Percentiles rank a stretch among this genome's conserved stretches.
These are phyloP conservation scores for Heptranchias perlo DNA, from an alignment of 2,113 vertebrate genomes.

Conservation along the genomic window DNA sequence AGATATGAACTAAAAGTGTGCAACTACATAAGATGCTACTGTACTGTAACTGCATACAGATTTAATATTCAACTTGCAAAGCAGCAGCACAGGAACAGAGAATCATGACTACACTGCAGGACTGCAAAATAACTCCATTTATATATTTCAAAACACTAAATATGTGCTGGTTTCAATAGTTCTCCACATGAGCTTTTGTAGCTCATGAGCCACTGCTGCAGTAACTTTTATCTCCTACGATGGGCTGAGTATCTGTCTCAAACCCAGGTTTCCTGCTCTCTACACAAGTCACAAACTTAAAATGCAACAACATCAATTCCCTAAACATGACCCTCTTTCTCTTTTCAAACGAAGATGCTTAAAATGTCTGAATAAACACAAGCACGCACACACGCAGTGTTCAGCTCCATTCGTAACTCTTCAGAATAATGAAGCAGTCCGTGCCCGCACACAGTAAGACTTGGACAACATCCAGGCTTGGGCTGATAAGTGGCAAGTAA, in stretches of 20 bases:
- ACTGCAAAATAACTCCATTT: background rate
- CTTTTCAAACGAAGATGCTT: background rate
- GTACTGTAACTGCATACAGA: background rate
- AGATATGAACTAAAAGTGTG: background rate
- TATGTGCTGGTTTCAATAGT: background rate
- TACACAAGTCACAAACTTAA: background rate
- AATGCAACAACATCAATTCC: background rate
- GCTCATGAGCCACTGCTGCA: background rate
- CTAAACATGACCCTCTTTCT: background rate
- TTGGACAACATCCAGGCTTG: background rate
- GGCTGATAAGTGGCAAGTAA: background rate
- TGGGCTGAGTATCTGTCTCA: background rate
- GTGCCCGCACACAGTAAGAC: background rate
- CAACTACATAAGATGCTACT: background rate
- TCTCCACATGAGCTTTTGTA: background rate
- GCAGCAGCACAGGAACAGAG: background rate
- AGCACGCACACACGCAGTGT: background rate
- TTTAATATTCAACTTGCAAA: slow-evolving; percentile 15
- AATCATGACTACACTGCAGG: background rate
- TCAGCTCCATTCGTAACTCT: background rate
- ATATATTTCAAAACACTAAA: background rate
- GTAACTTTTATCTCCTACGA: background rate
- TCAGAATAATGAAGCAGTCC: background rate
- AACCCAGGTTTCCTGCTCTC: background rate
- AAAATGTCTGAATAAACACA: background rate